A percentile compares a stretch with the other conserved stretches of the same genome.
Conservation (phyloP, 2,113 vertebrate species). For the Pygoscelis adeliae region DNA sequence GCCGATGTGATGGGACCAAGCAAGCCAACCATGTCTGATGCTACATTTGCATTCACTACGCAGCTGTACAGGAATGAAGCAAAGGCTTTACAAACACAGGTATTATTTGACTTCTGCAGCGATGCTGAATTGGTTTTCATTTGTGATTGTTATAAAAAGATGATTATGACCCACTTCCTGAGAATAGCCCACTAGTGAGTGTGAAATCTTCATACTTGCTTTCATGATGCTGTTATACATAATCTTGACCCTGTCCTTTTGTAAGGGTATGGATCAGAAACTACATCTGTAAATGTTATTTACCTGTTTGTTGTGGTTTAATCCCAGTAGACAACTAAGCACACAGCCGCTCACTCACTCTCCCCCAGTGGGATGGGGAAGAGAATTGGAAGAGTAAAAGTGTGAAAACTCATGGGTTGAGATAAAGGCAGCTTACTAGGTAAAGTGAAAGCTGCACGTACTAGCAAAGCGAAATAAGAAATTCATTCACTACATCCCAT, state of each 20-base stretch:
- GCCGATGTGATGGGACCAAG: constrained; percentile 37
- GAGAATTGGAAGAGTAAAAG: background rate
- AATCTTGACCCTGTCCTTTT: background rate
- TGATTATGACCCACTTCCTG: background rate
- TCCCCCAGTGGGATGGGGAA: background rate
- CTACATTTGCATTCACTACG: background rate
- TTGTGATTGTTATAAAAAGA: background rate
- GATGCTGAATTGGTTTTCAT: background rate
- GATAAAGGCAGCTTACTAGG: background rate
- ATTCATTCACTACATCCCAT: background rate
- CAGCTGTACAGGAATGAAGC: background rate
- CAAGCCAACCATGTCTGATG: background rate
- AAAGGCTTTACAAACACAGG: constrained; percentile 57
- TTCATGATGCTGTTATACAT: background rate
- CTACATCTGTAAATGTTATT: background rate
- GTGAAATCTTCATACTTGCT: background rate
- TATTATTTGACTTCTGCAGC: background rate
- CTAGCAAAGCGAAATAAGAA: background rate
- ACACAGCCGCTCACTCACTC: rapidly evolving
- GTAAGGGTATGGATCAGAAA: background rate
- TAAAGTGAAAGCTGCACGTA: background rate
- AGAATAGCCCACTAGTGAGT: background rate
- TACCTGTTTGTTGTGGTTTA: background rate
- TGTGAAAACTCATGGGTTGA: background rate
- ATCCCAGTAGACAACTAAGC: background rate